These are phyloP conservation scores for Atrina japonica DNA, from an alignment of 2,888 invertebrate genomes.

Conservation along the genomic window DNA sequence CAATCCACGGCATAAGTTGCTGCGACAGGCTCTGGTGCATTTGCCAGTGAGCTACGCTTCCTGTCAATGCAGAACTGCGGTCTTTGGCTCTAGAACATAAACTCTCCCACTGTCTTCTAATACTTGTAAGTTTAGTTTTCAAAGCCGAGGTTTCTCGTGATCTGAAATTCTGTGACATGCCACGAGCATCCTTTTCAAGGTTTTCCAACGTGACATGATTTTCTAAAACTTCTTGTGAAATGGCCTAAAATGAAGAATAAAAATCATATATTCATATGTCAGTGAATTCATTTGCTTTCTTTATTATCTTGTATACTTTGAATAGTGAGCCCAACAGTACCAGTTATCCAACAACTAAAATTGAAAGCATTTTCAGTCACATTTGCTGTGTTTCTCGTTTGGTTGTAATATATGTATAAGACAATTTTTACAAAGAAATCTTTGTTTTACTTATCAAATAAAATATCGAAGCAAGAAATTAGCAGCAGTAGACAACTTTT, in stretches of 20 bases:
- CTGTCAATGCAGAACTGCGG: slow-evolving; percentile 88
- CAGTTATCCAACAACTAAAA: too few relatives aligned
- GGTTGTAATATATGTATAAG: too few relatives aligned
- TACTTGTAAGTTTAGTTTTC: slow-evolving; percentile 87
- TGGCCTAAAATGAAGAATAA: slow-evolving; percentile 82
- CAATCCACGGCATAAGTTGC: slow-evolving; percentile 93
- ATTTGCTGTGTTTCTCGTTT: too few relatives aligned
- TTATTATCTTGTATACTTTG: not conserved
- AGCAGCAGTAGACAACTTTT: too few relatives aligned
- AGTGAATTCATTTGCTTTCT: too few relatives aligned
- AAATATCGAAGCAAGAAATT: too few relatives aligned
- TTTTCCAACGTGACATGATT: slow-evolving; percentile 88
- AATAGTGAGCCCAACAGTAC: too few relatives aligned
- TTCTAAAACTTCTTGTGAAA: slow-evolving; percentile 89
- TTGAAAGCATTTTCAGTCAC: too few relatives aligned
- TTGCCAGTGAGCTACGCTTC: slow-evolving; percentile 92
- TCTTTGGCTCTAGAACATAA: slow-evolving; percentile 89
- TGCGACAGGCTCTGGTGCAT: slow-evolving; percentile 89
- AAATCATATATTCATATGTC: not conserved
- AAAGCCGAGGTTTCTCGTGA: slow-evolving; percentile 87
- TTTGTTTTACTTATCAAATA: too few relatives aligned
- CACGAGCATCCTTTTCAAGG: slow-evolving; percentile 89
- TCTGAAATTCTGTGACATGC: slow-evolving; percentile 84
- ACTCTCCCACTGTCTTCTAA: slow-evolving; percentile 89
- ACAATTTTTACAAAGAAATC: too few relatives aligned